Base-by-base conservation (phyloP, 37 sponge, comb jelly and placozoan species). In the Diacarnus erythraeanus region DNA sequence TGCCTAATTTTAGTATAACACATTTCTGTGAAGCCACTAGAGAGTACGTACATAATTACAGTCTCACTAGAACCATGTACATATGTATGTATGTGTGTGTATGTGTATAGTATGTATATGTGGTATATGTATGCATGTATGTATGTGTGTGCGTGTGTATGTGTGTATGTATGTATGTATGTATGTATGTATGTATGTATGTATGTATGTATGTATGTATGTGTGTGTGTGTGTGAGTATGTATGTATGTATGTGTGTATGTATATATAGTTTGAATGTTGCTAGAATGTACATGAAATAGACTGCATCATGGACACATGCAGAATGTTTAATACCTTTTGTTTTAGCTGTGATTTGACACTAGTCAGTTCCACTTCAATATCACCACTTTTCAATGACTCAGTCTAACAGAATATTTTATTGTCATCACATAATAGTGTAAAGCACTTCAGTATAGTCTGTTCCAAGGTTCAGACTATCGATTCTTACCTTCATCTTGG, bases 401-500 rank as follows among this genome's bases (percentile, higher is more conserved):
- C 47, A 6, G 18, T 47, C 72, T 72, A 21, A 12, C 2, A 43
- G 47, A 30, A 21, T 27, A 67, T 8, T 10, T 8, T 64, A 23
- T 27, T 64, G 9, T 31, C n/a, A 75, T 3, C 22, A 6, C 40
- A 0, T 41, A 42, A 78, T 23, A 38, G n/a, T n/a, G n/a, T n/a
- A n/a, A n/a, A n/a, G n/a, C n/a, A n/a, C n/a, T n/a, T n/a, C n/a
- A n/a, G 23, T 23, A 76, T 63, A 1, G n/a, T n/a, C n/a, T n/a
- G n/a, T n/a, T 17, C 56, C 27, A 27, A 25, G 65, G 15, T 25
- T 20, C 25, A 20, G 8, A 25, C 27, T 64, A 20, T 27, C 8
- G 8, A 64, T 25, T 23, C 35, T 20, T 38, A 81, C 81, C 81
- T 71, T 41, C 63, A 71, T 22, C 0, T 51, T 27, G 25, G 21